Evolutionary conservation across 2,888 invertebrate genomes (phyloP).

Genomic region (Pandemis heparana): DNA sequence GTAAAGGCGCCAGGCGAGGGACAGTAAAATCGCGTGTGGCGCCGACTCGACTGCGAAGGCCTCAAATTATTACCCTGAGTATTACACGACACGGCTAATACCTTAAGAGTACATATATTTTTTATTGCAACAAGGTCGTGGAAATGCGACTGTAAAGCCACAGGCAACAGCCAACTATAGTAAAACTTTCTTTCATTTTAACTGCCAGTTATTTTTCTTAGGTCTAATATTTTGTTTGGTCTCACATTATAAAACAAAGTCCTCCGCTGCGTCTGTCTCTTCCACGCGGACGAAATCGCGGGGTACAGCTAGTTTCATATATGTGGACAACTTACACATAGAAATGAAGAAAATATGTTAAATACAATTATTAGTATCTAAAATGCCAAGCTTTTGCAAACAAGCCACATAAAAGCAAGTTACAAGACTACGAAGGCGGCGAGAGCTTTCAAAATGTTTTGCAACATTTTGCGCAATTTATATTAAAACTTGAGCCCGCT

Average conservation of each 20-base stretch:
- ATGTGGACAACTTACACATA: not conserved
- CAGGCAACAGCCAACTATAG: not conserved
- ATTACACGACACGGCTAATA: slow-evolving; percentile 17
- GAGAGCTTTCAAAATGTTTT: slow-evolving; percentile 47
- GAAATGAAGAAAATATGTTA: not conserved
- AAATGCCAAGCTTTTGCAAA: not conserved
- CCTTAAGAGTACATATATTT: slow-evolving; percentile 7
- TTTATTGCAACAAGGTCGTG: slow-evolving; percentile 15
- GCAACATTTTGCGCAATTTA: slow-evolving; percentile 39
- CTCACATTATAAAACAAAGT: too few relatives aligned
- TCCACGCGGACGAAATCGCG: too few relatives aligned
- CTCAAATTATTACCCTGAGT: slow-evolving; percentile 33
- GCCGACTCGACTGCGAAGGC: slow-evolving; percentile 35
- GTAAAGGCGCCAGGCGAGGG: slow-evolving; percentile 38
- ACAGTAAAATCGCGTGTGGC: slow-evolving; percentile 39
- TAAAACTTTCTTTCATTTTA: too few relatives aligned
- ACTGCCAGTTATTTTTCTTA: too few relatives aligned
- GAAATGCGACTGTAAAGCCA: slow-evolving; percentile 1
- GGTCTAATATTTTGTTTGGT: too few relatives aligned
- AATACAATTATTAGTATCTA: not conserved
- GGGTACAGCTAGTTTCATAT: too few relatives aligned
- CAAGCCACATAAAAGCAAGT: slow-evolving; percentile 46
- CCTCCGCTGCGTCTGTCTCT: too few relatives aligned
- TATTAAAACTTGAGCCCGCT: slow-evolving; percentile 36
- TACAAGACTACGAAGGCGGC: slow-evolving; percentile 42